These are phyloP conservation scores for Mythimna albipuncta DNA, from an alignment of 2,888 invertebrate genomes.

Conservation along the genomic window DNA sequence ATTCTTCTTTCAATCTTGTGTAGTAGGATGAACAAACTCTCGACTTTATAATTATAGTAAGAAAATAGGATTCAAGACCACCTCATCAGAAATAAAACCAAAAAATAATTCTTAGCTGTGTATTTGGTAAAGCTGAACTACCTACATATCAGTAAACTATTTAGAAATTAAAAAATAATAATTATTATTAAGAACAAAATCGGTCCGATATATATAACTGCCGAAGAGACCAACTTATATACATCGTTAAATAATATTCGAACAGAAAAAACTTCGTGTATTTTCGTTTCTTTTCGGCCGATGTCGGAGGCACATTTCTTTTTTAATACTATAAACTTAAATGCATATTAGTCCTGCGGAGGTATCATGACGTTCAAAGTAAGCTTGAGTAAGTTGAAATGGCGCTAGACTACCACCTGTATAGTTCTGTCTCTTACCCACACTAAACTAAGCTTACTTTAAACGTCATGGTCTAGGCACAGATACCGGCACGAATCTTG, in stretches of 20 bases:
- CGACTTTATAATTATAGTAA: too few species aligned
- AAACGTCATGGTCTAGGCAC: too few species aligned
- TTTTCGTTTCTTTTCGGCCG: background rate
- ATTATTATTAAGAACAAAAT: constrained; percentile 45
- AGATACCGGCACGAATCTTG: too few species aligned
- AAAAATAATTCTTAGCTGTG: constrained; percentile 47
- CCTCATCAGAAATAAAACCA: constrained; percentile 26
- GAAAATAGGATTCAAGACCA: too few species aligned
- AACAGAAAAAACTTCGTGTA: constrained; percentile 1
- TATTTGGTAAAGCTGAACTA: constrained; percentile 66
- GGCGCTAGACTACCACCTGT: too few species aligned
- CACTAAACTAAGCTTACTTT: too few species aligned
- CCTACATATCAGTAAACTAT: constrained; percentile 52
- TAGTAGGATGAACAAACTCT: too few species aligned
- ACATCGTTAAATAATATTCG: constrained; percentile 26
- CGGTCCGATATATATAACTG: constrained; percentile 14
- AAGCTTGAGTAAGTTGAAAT: too few species aligned
- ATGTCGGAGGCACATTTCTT: constrained; percentile 13
- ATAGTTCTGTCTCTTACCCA: too few species aligned
- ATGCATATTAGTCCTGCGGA: constrained; percentile 35
- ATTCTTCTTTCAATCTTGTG: too few species aligned
- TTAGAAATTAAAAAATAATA: constrained; percentile 49
- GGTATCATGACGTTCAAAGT: too few species aligned
- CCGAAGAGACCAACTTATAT: constrained; percentile 5
- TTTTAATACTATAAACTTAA: constrained; percentile 36